These are phyloP conservation scores for Glossosoma conforme DNA, from an alignment of 1,140 invertebrate species.

Conservation along the genomic window DNA sequence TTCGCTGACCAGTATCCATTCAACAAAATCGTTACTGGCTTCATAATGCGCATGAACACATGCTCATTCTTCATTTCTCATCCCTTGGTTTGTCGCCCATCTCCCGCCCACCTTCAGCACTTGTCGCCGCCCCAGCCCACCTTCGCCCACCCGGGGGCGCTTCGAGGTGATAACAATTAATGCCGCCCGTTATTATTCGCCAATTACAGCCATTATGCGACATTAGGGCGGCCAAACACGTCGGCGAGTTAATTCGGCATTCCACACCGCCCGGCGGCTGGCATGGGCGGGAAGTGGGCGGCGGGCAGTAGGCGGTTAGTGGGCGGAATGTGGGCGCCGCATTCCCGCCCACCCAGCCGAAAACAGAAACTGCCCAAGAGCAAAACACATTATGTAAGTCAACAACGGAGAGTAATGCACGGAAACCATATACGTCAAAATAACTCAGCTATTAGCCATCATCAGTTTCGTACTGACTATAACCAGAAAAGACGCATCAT, in stretches of 20 bases:
- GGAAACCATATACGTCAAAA: too few species aligned
- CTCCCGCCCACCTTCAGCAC: not conserved
- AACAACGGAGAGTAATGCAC: too few species aligned
- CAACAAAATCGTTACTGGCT: too few species aligned
- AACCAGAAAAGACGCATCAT: too few species aligned
- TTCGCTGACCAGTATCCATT: too few species aligned
- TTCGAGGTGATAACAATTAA: constrained; percentile 22
- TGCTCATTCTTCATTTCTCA: too few species aligned
- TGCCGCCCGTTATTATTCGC: constrained; percentile 12
- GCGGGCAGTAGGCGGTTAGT: not conserved
- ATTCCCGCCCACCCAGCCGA: not conserved
- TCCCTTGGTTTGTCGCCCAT: too few species aligned
- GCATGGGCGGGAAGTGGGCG: not conserved
- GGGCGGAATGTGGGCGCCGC: not conserved
- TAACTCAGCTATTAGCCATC: too few species aligned
- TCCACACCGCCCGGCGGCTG: not conserved
- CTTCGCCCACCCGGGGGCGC: constrained; percentile 1
- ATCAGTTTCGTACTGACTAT: too few species aligned
- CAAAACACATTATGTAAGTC: too few species aligned
- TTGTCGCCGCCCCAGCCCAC: not conserved
- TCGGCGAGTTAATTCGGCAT: constrained; percentile 20
- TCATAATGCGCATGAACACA: too few species aligned
- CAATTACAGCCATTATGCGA: constrained; percentile 18
- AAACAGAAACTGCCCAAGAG: too few species aligned
- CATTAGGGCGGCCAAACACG: constrained; percentile 17